phyloP scores from a whole-genome alignment of 2,797 vertebrate species.

The Cynopterus sphinx region DNA sequence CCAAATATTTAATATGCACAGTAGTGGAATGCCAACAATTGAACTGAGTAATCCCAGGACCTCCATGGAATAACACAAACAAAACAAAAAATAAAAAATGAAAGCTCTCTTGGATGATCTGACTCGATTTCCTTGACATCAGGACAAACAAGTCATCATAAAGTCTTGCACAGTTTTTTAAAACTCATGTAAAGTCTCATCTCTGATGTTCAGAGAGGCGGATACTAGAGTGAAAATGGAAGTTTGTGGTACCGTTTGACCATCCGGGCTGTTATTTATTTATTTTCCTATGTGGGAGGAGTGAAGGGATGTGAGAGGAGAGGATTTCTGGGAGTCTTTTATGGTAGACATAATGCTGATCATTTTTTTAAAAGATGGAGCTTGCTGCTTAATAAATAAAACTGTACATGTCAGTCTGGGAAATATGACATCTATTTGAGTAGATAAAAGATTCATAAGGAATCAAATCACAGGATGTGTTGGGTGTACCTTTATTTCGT shows the following conservation, averaged over 20 bases:
- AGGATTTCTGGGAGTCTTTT: slow-evolving; percentile 59
- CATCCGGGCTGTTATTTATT: neutral
- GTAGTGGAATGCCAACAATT: neutral
- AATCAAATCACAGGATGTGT: slow-evolving; percentile 23
- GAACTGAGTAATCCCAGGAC: neutral
- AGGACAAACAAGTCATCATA: neutral
- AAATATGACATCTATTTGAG: slow-evolving; percentile 47
- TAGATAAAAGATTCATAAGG: slow-evolving; percentile 61
- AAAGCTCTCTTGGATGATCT: slow-evolving; percentile 34
- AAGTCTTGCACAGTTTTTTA: slow-evolving; percentile 5
- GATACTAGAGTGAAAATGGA: slow-evolving; percentile 29
- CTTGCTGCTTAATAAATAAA: slow-evolving; percentile 75
- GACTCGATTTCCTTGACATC: slow-evolving; percentile 29
- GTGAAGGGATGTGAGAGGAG: neutral
- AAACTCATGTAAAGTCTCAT: slow-evolving; percentile 39
- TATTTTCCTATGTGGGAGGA: neutral
- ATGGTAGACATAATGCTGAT: slow-evolving; percentile 10
- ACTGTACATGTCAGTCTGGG: neutral
- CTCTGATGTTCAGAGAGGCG: neutral
- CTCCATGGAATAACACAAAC: neutral
- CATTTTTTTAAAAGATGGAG: neutral
- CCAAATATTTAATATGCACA: neutral
- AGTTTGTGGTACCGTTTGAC: neutral
- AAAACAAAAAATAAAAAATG: neutral
- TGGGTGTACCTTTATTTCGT: slow-evolving; percentile 2